These are phyloP conservation scores for Actinemys pallida DNA, from an alignment of 2,113 vertebrate species.

Conservation along the genomic window DNA sequence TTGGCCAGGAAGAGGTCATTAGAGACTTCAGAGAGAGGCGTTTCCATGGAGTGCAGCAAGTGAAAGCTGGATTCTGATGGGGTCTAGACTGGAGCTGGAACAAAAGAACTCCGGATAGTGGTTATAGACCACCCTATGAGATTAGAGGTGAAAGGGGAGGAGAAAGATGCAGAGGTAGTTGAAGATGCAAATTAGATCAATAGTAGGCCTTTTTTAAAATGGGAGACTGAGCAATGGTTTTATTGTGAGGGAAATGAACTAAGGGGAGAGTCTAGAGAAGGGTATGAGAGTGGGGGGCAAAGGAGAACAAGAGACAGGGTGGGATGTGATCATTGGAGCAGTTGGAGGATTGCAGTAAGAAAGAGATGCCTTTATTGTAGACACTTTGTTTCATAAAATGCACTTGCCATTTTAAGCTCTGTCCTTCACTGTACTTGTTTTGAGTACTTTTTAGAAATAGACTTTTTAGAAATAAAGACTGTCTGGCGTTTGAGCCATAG, in stretches of 20 bases:
- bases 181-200: background rate
- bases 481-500: background rate
- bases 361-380: background rate
- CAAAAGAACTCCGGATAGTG: background rate
- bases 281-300: rapidly evolving
- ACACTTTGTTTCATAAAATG: background rate
- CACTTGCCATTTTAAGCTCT: background rate
- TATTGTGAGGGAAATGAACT: background rate
- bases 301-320: background rate
- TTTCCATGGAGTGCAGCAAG: background rate
- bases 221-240: background rate
- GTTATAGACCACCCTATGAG: background rate
- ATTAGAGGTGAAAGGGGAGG: background rate
- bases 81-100: background rate
- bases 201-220: background rate
- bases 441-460: rapidly evolving
- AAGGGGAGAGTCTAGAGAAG: background rate
- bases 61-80: background rate
- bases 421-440: background rate
- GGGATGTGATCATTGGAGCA: background rate
- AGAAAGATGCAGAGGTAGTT: background rate
- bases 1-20: background rate
- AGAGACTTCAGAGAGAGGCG: background rate
- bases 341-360: background rate
- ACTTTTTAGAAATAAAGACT: background rate